Evolutionary conservation across 2,797 vertebrate species (phyloP).

Genomic region (Carduelis carduelis): DNA sequence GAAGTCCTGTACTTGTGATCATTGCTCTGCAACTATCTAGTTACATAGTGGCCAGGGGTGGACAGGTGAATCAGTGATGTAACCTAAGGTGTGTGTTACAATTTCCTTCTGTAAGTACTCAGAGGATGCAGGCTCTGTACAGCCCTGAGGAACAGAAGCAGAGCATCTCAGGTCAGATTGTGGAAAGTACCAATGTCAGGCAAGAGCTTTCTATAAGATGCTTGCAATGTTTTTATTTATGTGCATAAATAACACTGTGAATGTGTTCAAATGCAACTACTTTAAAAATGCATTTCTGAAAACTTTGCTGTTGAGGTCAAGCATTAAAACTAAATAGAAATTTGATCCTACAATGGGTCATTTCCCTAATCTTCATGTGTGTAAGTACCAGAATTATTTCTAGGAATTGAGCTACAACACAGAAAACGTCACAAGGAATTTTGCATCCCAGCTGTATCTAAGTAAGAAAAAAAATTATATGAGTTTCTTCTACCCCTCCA

Average conservation of each 20-base stretch:
- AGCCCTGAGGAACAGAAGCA: accelerated
- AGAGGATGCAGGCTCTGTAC: not conserved
- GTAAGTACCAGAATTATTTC: not conserved
- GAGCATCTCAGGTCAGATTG: not conserved
- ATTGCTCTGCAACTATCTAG: not conserved
- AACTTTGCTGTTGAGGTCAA: not conserved
- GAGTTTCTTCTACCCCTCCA: accelerated
- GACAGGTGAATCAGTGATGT: not conserved
- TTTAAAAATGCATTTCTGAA: not conserved
- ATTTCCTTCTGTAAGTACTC: not conserved
- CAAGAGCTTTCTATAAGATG: not conserved
- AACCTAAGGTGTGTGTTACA: not conserved
- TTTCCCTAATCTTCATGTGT: not conserved
- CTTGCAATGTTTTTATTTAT: not conserved
- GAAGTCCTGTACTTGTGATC: not conserved
- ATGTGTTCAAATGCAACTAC: not conserved
- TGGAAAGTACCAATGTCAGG: not conserved
- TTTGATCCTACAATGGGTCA: not conserved
- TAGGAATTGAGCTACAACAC: not conserved
- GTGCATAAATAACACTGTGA: not conserved
- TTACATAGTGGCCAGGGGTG: not conserved
- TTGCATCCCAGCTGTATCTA: not conserved
- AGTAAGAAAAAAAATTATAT: not conserved
- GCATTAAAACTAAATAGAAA: not conserved
- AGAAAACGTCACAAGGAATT: not conserved